These are phyloP conservation scores for Alosa alosa DNA, from an alignment of 2,113 vertebrate species.

Conservation along the genomic window DNA sequence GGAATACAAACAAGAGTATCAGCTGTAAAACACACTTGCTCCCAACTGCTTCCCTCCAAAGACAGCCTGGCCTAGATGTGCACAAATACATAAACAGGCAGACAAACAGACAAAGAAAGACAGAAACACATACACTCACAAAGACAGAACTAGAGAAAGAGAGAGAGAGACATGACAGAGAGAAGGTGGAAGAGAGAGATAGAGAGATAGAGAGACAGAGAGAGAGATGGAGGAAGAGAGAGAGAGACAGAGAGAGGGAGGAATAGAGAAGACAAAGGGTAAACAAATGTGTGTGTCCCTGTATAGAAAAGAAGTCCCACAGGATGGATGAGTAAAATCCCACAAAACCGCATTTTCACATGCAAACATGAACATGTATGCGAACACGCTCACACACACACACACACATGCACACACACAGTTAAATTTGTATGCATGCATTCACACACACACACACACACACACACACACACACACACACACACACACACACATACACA, in stretches of 20 bases:
- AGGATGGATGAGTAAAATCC: not conserved
- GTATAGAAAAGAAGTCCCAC: not conserved
- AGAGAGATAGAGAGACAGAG: too few species aligned
- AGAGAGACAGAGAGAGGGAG: not conserved
- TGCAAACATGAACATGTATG: not conserved
- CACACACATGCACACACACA: not conserved
- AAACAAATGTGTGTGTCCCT: not conserved
- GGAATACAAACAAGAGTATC: slow-evolving; percentile 5
- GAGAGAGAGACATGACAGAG: too few species aligned
- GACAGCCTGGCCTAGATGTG: not conserved
- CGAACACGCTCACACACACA: not conserved
- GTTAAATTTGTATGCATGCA: not conserved
- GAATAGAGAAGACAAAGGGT: not conserved
- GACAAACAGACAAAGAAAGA: not conserved
- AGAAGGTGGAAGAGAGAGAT: not conserved
- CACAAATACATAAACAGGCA: not conserved
- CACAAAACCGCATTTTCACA: not conserved
- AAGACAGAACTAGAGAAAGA: not conserved
- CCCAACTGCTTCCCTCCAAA: slow-evolving; percentile 3
- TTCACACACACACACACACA: not conserved
- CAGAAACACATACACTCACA: not conserved
- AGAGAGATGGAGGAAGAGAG: not conserved
- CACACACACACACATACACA: not conserved
- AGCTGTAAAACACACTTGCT: slow-evolving; percentile 1
- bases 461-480: not conserved